Base-by-base conservation (phyloP, 53 echinoderm and acorn worm genomes). In the Crossaster papposus region DNA sequence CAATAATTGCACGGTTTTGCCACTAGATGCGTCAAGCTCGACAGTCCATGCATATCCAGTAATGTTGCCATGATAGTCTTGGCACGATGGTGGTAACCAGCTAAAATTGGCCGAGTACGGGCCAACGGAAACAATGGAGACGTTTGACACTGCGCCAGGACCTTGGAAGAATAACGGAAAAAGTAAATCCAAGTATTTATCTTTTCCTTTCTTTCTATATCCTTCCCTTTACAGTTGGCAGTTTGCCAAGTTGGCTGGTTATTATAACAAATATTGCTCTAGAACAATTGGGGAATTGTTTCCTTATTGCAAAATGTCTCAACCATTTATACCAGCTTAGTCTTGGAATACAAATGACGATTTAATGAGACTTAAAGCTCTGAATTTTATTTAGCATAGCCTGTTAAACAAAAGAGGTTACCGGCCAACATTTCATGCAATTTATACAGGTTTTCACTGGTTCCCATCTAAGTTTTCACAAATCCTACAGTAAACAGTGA, bases 141-240 rank as follows among this genome's bases (percentile, higher is more conserved):
- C 70, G n/a, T 83, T 44, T 38, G 83, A 54, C 26, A 83, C 83
- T 51, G 83, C 14, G 20, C 65, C 70, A 4, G 83, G 83, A 44
- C 17, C 83, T 83, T 55, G 1, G 11, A 70, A 1, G 64, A 64
- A 15, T 23, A 36, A 78, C 22, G 3, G 23, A 18, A 3, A 1
- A 62, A 62, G 9, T 7, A 44, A 0, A 44, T 38, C 2, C 38
- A 44, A 44, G 44, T 44, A 38, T 44, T 44, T 0, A 1, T 44
- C 44, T 7, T 44, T 1, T 58, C 0, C 7, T 2, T 2, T 58
- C n/a, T 58, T 58, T 20, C 58, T 18, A 14, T 4, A 0, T 58
- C 58, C 58, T 15, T 15, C 58, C 58, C 58, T 58, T 2, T 58
- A 15, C 58, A 58, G 0, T 0, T 58, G 58, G 58, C 58, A 58